These are phyloP conservation scores for Podiceps cristatus DNA, from an alignment of 2,113 vertebrate species.

Conservation along the genomic window DNA sequence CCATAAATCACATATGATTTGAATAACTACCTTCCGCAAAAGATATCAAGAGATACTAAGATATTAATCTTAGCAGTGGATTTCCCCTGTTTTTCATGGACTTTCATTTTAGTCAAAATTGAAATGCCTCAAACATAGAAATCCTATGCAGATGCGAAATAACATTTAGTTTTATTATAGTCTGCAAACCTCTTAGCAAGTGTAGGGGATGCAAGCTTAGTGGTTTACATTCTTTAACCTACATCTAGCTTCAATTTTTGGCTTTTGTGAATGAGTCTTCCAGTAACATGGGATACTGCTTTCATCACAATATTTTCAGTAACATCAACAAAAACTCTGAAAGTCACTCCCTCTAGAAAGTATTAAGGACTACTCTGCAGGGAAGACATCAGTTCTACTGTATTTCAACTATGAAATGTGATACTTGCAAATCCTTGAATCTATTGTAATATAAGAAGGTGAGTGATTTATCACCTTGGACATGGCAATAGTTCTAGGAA, in stretches of 20 bases:
- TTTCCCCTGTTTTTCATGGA: background rate
- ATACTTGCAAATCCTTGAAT: background rate
- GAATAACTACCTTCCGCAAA: background rate
- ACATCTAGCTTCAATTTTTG: background rate
- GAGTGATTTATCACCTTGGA: background rate
- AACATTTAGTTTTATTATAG: background rate
- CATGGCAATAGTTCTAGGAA: background rate
- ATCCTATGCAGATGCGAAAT: background rate
- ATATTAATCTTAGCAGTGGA: background rate
- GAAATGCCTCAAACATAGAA: background rate
- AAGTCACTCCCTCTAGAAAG: background rate
- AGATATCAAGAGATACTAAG: background rate
- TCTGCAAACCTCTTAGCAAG: background rate
- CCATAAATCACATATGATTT: background rate
- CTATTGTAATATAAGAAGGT: background rate
- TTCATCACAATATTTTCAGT: background rate
- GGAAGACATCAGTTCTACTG: background rate
- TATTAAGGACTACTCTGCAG: background rate
- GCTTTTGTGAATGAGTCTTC: background rate
- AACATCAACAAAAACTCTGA: background rate
- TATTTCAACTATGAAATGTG: conserved; percentile 1
- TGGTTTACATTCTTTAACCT: background rate
- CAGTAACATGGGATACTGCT: background rate
- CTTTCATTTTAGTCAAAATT: background rate
- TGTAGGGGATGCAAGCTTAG: background rate